Evolutionary conservation across 2,113 vertebrate species (phyloP).

Genomic region (Ibidorhyncha struthersii): DNA sequence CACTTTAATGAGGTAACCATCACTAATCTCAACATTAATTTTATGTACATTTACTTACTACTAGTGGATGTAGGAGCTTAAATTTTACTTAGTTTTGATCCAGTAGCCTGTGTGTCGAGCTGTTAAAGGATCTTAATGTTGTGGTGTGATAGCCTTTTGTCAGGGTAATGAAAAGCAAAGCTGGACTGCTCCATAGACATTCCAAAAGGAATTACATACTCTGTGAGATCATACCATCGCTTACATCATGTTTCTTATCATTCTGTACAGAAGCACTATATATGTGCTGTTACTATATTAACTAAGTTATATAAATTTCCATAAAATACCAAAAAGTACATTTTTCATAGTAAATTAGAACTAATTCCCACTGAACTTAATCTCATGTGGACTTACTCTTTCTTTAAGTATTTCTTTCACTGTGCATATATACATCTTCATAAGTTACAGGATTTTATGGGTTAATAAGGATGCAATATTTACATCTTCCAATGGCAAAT

Average conservation of each 20-base stretch:
- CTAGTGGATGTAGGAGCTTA: neutral
- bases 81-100: neutral
- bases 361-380: too few species aligned
- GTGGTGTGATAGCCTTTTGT: neutral
- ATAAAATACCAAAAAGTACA: too few species aligned
- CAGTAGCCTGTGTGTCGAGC: neutral
- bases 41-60: neutral
- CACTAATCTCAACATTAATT: neutral
- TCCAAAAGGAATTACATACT: neutral
- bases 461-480: neutral
- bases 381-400: too few species aligned
- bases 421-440: too few species aligned
- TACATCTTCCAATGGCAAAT: neutral
- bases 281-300: too few species aligned
- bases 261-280: too few species aligned
- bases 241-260: too few species aligned
- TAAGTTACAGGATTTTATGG: neutral
- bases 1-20: neutral
- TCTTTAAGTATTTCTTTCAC: too few species aligned
- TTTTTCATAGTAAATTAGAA: too few species aligned
- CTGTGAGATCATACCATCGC: too few species aligned
- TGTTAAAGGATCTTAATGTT: neutral
- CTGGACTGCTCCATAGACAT: fast-evolving
- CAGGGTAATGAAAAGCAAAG: neutral
- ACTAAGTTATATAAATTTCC: too few species aligned